A percentile compares a stretch with the other conserved stretches of the same genome.
Conservation (phyloP, 2,797 vertebrate genomes). For the Channallabes apus region DNA sequence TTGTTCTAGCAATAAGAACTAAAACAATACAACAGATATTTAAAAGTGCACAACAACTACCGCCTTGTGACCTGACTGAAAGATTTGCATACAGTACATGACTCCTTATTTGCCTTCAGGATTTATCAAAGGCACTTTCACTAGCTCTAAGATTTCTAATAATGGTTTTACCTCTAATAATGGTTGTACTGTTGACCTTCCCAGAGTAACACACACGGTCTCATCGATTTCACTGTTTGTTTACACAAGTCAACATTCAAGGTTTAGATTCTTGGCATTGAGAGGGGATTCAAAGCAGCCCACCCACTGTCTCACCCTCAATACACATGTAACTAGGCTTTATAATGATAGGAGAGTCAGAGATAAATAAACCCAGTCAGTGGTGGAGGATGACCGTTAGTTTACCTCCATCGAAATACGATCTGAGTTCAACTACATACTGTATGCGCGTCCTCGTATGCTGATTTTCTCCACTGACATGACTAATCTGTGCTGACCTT, state of each 20-base stretch:
- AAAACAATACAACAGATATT: background rate
- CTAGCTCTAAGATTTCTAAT: background rate
- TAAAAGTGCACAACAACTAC: background rate
- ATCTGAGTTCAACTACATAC: background rate
- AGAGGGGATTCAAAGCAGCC: constrained; percentile 38
- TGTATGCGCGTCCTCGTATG: background rate
- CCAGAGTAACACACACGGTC: constrained; percentile 15
- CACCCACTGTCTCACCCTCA: constrained; percentile 59
- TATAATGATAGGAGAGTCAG: constrained; percentile 7
- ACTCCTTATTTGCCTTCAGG: constrained; percentile 10
- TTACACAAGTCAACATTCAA: constrained; percentile 42
- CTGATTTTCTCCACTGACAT: background rate
- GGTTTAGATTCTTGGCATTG: constrained; percentile 44
- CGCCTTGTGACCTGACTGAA: background rate
- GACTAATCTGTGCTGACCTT: background rate
- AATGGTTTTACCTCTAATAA: background rate
- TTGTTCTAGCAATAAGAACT: background rate
- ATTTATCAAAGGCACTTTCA: background rate
- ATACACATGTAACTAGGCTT: constrained; percentile 14
- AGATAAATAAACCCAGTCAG: constrained; percentile 12
- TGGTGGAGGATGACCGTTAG: background rate
- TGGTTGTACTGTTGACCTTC: constrained; percentile 30
- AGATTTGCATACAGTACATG: background rate
- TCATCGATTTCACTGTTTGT: constrained; percentile 45
- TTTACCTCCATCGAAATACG: background rate